A percentile compares a stretch with the other conserved stretches of the same genome.
Evolutionary conservation across 2,113 vertebrate genomes (phyloP).

Genomic region (Origma solitaria): DNA sequence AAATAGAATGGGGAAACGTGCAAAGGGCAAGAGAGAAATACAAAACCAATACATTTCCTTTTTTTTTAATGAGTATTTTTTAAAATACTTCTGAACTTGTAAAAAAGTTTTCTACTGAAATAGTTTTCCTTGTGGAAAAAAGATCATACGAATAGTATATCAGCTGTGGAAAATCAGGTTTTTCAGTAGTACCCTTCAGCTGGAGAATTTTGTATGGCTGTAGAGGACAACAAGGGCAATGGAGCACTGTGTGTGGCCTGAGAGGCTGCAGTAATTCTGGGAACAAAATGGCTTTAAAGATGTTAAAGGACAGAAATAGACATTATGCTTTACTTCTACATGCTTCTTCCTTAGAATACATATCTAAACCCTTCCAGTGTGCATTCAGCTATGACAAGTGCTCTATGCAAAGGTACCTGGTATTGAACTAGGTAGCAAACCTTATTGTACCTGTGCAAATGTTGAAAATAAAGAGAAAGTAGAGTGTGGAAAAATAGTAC

Average conservation of each 20-base stretch:
- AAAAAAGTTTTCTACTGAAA: neutral
- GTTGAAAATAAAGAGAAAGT: neutral
- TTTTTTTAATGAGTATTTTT: neutral
- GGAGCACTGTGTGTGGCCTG: neutral
- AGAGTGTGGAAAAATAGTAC: neutral
- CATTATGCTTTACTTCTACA: neutral
- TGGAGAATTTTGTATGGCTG: neutral
- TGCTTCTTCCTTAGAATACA: neutral
- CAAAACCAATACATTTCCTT: neutral
- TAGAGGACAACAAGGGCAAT: neutral
- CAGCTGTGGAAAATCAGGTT: neutral
- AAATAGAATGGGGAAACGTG: neutral
- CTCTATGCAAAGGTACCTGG: neutral
- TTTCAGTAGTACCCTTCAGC: neutral
- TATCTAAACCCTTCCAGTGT: neutral
- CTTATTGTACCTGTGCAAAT: neutral
- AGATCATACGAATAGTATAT: neutral
- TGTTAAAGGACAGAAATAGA: neutral
- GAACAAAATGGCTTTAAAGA: slow-evolving; percentile 13
- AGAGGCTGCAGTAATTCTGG: neutral
- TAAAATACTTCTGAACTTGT: neutral
- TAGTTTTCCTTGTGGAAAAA: neutral
- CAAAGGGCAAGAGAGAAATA: neutral
- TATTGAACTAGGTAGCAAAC: neutral
- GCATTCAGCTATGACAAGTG: neutral